Evolutionary conservation across 2,797 vertebrate species (phyloP).

Genomic region (Sparidentex hasta): DNA sequence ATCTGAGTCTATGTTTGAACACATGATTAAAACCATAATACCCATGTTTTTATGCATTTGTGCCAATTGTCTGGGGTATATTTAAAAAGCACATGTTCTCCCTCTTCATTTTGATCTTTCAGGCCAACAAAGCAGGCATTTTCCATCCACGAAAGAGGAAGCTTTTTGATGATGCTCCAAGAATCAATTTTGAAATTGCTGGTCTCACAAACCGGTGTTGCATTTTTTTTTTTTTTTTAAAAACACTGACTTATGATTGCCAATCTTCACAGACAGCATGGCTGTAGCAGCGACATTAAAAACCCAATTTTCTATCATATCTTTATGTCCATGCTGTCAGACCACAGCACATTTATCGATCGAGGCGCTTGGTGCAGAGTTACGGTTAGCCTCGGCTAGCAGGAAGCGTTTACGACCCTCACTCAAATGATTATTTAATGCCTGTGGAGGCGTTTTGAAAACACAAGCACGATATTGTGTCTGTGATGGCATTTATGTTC

Average conservation of each 20-base stretch:
- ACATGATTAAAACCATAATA: not conserved
- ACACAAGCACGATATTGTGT: not conserved
- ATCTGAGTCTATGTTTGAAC: not conserved
- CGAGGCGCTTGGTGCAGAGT: slow-evolving; percentile 13
- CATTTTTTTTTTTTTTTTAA: too few species aligned
- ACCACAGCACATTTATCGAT: slow-evolving; percentile 22
- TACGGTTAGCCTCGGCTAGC: slow-evolving; percentile 22
- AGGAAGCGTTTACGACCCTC: slow-evolving; percentile 31
- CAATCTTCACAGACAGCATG: slow-evolving; percentile 16
- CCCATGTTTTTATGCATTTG: not conserved
- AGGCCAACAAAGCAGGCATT: not conserved
- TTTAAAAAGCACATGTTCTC: slow-evolving; percentile 4
- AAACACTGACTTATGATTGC: slow-evolving; percentile 24
- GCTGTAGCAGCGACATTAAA: slow-evolving; percentile 16
- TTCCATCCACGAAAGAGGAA: not conserved
- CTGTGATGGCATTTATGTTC: not conserved
- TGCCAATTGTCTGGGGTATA: not conserved
- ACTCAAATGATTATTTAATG: slow-evolving; percentile 27
- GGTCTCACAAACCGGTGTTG: not conserved
- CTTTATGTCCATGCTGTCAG: slow-evolving; percentile 43
- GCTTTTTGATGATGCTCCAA: not conserved
- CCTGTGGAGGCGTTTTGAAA: slow-evolving; percentile 8
- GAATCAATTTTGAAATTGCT: not conserved
- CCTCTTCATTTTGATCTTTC: slow-evolving; percentile 3
- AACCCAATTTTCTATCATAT: slow-evolving; percentile 41